These are phyloP conservation scores for Prionailurus bengalensis DNA, from an alignment of 2,113 vertebrate genomes.

Conservation along the genomic window DNA sequence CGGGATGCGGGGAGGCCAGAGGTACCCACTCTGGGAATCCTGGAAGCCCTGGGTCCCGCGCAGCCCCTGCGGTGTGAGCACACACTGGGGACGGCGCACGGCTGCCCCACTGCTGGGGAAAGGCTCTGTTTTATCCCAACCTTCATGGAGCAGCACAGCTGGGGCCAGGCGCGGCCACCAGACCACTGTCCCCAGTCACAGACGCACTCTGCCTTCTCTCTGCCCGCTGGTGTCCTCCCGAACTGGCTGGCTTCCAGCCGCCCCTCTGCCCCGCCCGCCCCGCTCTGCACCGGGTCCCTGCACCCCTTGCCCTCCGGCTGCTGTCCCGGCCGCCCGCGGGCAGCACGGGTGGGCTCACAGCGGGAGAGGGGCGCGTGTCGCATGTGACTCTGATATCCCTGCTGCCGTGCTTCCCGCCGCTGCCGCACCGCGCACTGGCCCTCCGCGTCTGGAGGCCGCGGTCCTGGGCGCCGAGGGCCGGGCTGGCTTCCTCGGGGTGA, in stretches of 20 bases:
- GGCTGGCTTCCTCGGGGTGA: too few species aligned
- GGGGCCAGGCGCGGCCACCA: fast-evolving
- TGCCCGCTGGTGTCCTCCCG: neutral
- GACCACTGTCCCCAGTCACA: fast-evolving
- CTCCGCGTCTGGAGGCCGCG: fast-evolving
- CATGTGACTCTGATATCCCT: fast-evolving
- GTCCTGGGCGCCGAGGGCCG: fast-evolving
- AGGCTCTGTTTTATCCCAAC: too few species aligned
- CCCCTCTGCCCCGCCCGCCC: fast-evolving
- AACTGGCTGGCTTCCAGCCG: neutral
- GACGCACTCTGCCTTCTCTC: fast-evolving
- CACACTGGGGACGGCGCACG: fast-evolving
- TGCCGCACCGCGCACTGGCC: fast-evolving
- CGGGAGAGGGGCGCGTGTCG: fast-evolving
- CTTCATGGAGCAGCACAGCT: neutral
- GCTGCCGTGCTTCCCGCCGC: fast-evolving
- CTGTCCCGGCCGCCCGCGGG: fast-evolving
- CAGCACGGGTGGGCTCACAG: fast-evolving
- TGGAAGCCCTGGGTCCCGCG: neutral
- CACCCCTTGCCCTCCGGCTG: neutral
- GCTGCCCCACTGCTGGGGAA: fast-evolving
- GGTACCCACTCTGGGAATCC: fast-evolving
- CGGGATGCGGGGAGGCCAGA: fast-evolving
- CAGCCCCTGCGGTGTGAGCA: neutral
- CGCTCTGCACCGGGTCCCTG: neutral